A percentile compares a stretch with the other conserved stretches of the same genome.
Evolutionary conservation across 2,113 vertebrate species (phyloP).

Genomic region (Fulica atra): DNA sequence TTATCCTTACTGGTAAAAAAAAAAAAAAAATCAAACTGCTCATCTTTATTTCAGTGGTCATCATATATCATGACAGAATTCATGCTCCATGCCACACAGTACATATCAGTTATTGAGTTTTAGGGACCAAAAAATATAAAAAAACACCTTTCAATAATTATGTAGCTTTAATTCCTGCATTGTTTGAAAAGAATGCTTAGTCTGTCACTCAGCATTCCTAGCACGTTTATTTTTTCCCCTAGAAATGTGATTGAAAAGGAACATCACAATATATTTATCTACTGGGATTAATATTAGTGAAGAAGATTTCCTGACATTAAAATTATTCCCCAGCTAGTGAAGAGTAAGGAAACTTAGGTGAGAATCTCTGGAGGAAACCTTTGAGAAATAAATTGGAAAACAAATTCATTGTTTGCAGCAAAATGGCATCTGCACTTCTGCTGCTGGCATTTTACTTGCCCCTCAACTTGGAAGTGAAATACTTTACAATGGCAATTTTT

Average conservation of each 20-base stretch:
- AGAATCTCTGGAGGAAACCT: neutral
- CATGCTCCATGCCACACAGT: neutral
- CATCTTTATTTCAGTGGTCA: neutral
- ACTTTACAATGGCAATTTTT: neutral
- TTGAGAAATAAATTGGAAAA: conserved; percentile 23
- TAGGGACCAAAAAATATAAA: neutral
- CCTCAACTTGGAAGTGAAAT: neutral
- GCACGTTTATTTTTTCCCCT: neutral
- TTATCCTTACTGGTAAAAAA: neutral
- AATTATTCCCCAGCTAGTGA: neutral
- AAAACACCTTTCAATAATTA: neutral
- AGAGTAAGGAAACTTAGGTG: neutral
- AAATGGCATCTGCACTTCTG: neutral
- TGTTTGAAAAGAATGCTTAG: neutral
- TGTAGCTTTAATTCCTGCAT: neutral
- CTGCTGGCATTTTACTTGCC: neutral
- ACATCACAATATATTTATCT: neutral
- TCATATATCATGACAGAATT: neutral
- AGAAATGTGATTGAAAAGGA: neutral
- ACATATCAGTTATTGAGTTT: neutral
- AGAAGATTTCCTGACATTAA: conserved; percentile 16
- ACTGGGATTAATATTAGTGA: neutral
- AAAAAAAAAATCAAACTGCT: neutral
- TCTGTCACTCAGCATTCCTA: neutral
- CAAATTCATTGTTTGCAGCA: neutral